Evolutionary conservation across 1,140 invertebrate species (phyloP), one percentile per base, ranked within the genome.

Genomic region (Neodiprion lecontei): DNA sequence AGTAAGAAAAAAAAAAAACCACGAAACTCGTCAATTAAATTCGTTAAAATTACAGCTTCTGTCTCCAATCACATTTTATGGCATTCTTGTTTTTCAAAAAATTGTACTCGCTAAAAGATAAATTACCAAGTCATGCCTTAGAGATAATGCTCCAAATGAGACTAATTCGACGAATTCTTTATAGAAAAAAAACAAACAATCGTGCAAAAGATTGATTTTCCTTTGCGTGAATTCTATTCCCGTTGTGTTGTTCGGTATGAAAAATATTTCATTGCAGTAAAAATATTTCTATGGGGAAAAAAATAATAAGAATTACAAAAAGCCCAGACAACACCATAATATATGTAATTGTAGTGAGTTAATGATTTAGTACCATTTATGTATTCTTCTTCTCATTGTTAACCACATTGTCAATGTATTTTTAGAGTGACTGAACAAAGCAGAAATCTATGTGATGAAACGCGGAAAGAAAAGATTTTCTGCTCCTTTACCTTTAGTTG

Each of bases 401-500:
- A 86, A 82, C 76, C 80, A 85, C 81, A 81, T 84, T 77, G 81
- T 81, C 80, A 76, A 72, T 8, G 40, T 73, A 40, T 11, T 61
- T 61, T 11, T 28, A 23, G 9, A 77, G n/a, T 73, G 77, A 77
- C 23, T 9, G 28, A 70, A 21, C 17, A 21, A 21, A 21, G 17
- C 17, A 21, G 17, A 21, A 21, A 21, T 21, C 17, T 21, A 21
- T 21, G 17, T 21, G 17, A 21, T 21, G 17, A 21, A 1, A 53
- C n/a, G 50, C 10, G 10, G n/a, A 53, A 53, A 53, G 10, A 1
- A 53, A 53, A 53, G 10, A 74, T 72, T 49, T 61, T 48, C 1
- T 73, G 28, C n/a, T 17, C 0, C 23, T 28, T 67, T 87, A 88
- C 87, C 82, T 88, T 86, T 48, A 89, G 79, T 77, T 89, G 84